Conservation (phyloP, 2,797 vertebrate species). For the Adrianichthys oophorus region DNA sequence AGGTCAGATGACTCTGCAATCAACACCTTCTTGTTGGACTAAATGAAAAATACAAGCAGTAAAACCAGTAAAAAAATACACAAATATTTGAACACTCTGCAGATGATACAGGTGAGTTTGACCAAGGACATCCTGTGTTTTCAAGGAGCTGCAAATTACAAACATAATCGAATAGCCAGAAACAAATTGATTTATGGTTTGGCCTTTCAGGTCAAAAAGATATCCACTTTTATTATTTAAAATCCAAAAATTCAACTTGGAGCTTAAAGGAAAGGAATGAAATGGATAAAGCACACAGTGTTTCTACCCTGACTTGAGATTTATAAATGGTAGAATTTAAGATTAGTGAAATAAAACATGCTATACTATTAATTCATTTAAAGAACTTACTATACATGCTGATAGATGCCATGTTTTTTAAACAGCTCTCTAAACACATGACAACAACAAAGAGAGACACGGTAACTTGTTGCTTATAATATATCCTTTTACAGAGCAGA, state of each 20-base stretch:
- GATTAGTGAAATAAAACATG: constrained; percentile 6
- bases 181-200: constrained; percentile 36
- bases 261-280: constrained; percentile 38
- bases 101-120: no score
- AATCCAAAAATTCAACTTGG: constrained; percentile 34
- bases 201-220: constrained; percentile 24
- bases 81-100: no score
- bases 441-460: background rate
- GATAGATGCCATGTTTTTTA: constrained; percentile 10
- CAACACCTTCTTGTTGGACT: no score
- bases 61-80: no score
- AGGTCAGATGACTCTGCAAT: no score
- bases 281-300: constrained; percentile 7
- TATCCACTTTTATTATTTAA: constrained; percentile 45
- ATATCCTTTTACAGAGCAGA: constrained; percentile 19
- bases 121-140: no score
- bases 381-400: constrained; percentile 3
- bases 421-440: constrained; percentile 4
- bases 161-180: constrained; percentile 33
- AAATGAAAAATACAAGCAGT: no score
- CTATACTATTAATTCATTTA: constrained; percentile 8
- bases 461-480: constrained; percentile 4
- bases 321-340: background rate
- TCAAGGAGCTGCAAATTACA: background rate
- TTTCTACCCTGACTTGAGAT: constrained; percentile 26